phyloP scores from a whole-genome alignment of 2,113 vertebrate species.

The Pseudonaja textilis region DNA sequence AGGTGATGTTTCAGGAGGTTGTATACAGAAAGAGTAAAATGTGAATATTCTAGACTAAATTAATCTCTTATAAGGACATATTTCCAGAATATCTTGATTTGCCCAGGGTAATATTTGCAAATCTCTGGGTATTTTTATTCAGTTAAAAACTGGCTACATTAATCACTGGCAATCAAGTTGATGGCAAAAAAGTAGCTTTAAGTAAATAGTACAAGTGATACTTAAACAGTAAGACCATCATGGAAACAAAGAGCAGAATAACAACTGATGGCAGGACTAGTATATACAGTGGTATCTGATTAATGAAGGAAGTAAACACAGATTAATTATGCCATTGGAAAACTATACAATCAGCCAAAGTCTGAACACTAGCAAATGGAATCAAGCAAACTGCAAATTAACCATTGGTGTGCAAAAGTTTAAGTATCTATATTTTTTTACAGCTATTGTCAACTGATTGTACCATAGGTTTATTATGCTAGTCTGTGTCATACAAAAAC shows the following conservation, averaged over 20 bases:
- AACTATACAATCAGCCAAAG: constrained; percentile 10
- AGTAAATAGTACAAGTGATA: not conserved
- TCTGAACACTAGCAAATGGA: constrained; percentile 8
- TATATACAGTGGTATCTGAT: not conserved
- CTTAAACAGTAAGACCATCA: not conserved
- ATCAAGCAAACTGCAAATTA: not conserved
- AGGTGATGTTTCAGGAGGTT: not conserved
- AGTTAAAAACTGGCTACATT: not conserved
- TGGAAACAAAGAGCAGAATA: not conserved
- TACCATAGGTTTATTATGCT: not conserved
- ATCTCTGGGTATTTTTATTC: not conserved
- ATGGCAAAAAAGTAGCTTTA: not conserved
- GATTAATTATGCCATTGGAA: not conserved
- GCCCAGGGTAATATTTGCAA: not conserved
- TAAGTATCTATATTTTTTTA: not conserved
- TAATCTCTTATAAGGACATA: not conserved
- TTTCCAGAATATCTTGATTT: not conserved
- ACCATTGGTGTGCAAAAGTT: not conserved
- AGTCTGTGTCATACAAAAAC: not conserved
- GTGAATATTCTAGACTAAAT: not conserved
- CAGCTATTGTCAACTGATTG: not conserved
- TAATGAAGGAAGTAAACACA: not conserved
- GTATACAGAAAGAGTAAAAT: not conserved
- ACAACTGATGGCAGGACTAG: not conserved
- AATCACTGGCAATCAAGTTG: not conserved